Evolutionary conservation across 2,113 vertebrate genomes (phyloP).

Genomic region (Pelodiscus sinensis): DNA sequence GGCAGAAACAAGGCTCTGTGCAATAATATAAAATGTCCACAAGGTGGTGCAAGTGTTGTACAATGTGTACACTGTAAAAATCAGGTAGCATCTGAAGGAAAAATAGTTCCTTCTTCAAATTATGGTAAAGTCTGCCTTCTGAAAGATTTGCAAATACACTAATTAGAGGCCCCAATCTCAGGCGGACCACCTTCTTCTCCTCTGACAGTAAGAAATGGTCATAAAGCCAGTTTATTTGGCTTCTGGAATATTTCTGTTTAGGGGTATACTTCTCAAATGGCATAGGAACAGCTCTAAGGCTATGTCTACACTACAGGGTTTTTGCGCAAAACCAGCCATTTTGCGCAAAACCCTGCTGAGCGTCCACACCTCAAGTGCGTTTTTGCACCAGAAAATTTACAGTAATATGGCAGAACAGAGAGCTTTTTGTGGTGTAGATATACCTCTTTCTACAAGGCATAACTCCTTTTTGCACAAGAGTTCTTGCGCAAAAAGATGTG

Average conservation of each 20-base stretch:
- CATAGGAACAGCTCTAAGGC: neutral
- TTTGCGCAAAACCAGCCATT: too few relatives aligned
- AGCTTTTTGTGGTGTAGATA: too few relatives aligned
- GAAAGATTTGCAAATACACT: neutral
- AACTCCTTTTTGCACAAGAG: too few relatives aligned
- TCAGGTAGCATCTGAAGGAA: neutral
- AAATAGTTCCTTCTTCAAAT: neutral
- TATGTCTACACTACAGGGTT: too few relatives aligned
- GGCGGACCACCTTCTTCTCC: neutral
- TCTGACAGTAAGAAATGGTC: rapidly evolving
- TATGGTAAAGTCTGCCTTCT: neutral
- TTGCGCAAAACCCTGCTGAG: too few relatives aligned
- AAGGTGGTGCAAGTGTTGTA: conserved; percentile 51
- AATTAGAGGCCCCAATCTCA: neutral
- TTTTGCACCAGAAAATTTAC: too few relatives aligned
- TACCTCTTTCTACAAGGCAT: too few relatives aligned
- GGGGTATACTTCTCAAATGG: rapidly evolving
- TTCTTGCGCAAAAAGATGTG: too few relatives aligned
- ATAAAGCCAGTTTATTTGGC: neutral
- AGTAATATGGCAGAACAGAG: too few relatives aligned
- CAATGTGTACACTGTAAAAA: rapidly evolving
- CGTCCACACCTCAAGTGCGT: too few relatives aligned
- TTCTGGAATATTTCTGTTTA: rapidly evolving
- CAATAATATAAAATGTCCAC: conserved; percentile 49
- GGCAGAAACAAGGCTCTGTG: neutral